Evolutionary conservation across 1,140 invertebrate species (phyloP).

Genomic region (Gonioctena quinquepunctata): DNA sequence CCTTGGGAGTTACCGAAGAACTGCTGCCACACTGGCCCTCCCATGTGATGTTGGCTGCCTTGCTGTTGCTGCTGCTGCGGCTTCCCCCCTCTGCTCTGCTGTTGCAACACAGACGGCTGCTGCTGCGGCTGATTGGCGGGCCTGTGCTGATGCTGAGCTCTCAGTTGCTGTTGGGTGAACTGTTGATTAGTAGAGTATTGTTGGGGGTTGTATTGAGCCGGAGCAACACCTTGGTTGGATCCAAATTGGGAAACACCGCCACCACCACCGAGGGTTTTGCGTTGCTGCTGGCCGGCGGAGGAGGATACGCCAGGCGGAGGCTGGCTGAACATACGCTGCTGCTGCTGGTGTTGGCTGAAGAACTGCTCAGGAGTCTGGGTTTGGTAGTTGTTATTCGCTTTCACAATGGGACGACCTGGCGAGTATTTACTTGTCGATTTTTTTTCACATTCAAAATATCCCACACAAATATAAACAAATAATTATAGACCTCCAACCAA

Average conservation of each 20-base stretch:
- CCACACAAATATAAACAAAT: too few relatives aligned
- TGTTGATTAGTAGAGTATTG: constrained; percentile 44
- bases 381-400: constrained; percentile 53
- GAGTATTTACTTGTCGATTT: too few relatives aligned
- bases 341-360: constrained; percentile 51
- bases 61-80: constrained; percentile 41
- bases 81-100: constrained; percentile 17
- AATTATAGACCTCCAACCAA: too few relatives aligned
- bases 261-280: constrained; percentile 17
- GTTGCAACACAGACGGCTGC: constrained; percentile 19
- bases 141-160: constrained; percentile 50
- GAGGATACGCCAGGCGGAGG: constrained; percentile 27
- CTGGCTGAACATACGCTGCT: constrained; percentile 56
- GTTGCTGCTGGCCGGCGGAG: constrained; percentile 46
- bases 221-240: constrained; percentile 25
- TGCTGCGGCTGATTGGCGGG: constrained; percentile 24
- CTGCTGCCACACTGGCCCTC: constrained; percentile 37
- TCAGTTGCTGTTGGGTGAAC: constrained; percentile 42
- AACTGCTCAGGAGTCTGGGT: constrained; percentile 44
- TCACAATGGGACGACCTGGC: constrained; percentile 62
- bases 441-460: too few relatives aligned
- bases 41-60: constrained; percentile 17
- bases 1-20: constrained; percentile 22
- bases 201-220: constrained; percentile 26
- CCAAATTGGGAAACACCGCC: not conserved